Base-by-base conservation (phyloP, 1,140 invertebrate genomes). In the Hypothenemus hampei region DNA sequence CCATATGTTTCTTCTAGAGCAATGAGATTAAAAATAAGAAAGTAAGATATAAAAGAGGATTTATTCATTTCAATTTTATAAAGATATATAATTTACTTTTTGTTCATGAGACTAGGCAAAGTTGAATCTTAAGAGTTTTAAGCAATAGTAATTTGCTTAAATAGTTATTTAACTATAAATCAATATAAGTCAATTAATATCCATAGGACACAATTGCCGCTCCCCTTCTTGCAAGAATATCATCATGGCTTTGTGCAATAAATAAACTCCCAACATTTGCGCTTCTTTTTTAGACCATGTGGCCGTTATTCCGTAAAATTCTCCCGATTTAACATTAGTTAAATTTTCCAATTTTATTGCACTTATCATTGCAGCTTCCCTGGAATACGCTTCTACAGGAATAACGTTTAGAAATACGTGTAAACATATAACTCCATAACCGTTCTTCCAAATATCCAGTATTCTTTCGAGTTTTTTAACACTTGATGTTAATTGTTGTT, bases 311-410 rank as follows among this genome's bases (percentile, higher is more conserved):
- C 91, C 91, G 67, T 95, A 94, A 68, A 89, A 92, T 50, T 91
- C 85, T 0, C 94, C 93, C 31, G 69, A 67, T 67, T 88, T 87
- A 11, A 83, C 69, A 75, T 98, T 98, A 19, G 81, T 89, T 45
- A 98, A 73, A 65, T 86, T 85, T 2, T 77, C 65, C 8, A 89
- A 56, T 62, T 89, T 86, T 23, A 97, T 67, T 0, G 91, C 87
- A 62, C 92, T 87, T 15, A 98, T 93, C 79, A 98, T 97, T 16
- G 86, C 81, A 1, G 93, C 93, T 73, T 98, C 95, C 53, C 94
- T 76, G 0, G 91, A 94, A 62, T 88, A 92, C 2, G 95, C 93
- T 73, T 98, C 95, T 0, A 85, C 89, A 0, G 90, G 83, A 52
- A 92, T 89, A 1, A 89, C 83, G 72, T 93, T 94, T 64, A 93